Percentiles rank a stretch among this genome's conserved stretches.
These are phyloP conservation scores for Holacanthus passer DNA, from an alignment of 2,113 vertebrate genomes.

Conservation along the genomic window DNA sequence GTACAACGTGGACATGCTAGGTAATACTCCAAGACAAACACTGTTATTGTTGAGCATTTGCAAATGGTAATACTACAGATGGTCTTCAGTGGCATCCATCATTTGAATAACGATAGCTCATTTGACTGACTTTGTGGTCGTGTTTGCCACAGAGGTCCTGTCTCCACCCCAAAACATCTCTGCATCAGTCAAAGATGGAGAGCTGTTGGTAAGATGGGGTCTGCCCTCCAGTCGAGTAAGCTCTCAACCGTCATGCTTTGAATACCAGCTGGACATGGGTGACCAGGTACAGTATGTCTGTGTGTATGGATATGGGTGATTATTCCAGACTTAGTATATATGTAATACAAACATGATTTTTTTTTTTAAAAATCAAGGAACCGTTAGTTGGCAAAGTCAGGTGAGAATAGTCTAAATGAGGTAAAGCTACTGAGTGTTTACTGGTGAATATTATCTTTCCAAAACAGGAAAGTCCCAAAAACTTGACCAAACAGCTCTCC, in stretches of 20 bases:
- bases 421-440: neutral
- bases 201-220: conserved; percentile 60
- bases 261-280: conserved; percentile 63
- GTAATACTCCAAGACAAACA: conserved; percentile 44
- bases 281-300: conserved; percentile 43
- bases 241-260: rapidly evolving
- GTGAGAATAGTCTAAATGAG: no score
- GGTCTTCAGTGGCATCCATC: neutral
- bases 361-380: no score
- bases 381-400: no score
- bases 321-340: neutral
- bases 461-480: conserved; percentile 29
- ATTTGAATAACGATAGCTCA: no score
- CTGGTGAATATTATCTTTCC: neutral
- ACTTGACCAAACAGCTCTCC: rapidly evolving
- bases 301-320: neutral
- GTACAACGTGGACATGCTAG: rapidly evolving
- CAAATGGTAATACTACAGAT: neutral
- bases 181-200: conserved; percentile 38
- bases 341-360: no score
- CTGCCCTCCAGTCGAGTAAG: rapidly evolving
- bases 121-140: neutral
- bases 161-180: conserved; percentile 54
- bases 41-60: neutral
- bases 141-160: conserved; percentile 59